Base-by-base conservation (phyloP, 2,113 vertebrate genomes). In the Anhinga anhinga region DNA sequence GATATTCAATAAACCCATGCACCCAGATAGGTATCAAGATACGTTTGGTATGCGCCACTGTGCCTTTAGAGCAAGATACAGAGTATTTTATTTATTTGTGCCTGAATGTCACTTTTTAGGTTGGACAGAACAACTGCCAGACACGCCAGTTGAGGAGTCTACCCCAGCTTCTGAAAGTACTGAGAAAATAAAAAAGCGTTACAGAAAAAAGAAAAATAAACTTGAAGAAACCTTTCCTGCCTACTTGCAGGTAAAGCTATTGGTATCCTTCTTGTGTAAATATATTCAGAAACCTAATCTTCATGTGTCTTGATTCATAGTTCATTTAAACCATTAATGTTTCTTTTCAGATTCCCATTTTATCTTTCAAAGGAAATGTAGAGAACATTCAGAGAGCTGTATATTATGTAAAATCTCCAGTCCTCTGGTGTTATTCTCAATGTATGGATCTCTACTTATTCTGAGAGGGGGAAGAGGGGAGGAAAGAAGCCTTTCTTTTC, bases 111-210 rank as follows among this genome's bases (percentile, higher is more conserved):
- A 34, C 61, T 95, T 83, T 95, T 21, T 72, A 98, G 99, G 98
- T 67, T 99, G 98, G 98, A 97, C 97, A 55, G 99, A 99, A 63
- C 98, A 98, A 40, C 88, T 98, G 40, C 97, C 98, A 70, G 99
- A 99, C 29, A 97, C 98, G 62, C 98, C 99, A 9, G 96, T 98
- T 70, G 98, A 99, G 82, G 99, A 99, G 86, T 97, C 97, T 4
- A 80, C 82, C 13, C 97, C 98, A 26, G 95, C 98, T 49, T 97
- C 97, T 26, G 99, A 99, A 34, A 98, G 96, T 70, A 97, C 98
- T n/a, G 99, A 99, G 91, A 99, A 99, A 96, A 99, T 98, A 38
- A 99, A 99, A 97, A 99, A 99, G 93, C 99, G 99, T 83, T 99
- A 99, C 97, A 98, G 99, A 42, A 99, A 99, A 98, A 99, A 99